Conservation (phyloP, 1,140 invertebrate genomes). For the Drosophila tristis region DNA sequence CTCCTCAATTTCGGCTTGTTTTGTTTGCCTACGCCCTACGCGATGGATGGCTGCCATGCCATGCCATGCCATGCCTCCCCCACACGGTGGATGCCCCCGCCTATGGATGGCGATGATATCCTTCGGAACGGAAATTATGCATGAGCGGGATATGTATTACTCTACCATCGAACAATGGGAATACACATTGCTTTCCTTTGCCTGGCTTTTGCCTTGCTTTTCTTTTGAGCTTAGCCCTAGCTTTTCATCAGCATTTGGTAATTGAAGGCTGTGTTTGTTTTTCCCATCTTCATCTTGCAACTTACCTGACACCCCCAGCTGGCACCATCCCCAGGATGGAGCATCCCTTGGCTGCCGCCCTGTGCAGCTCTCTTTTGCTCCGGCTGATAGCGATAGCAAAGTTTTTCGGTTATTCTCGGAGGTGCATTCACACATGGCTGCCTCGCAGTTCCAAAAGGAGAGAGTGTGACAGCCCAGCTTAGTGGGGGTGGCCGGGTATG, state of each 20-base stretch:
- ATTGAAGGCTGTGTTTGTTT: conserved; percentile 48
- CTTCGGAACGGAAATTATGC: conserved; percentile 75
- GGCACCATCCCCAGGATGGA: neutral
- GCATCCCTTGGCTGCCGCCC: neutral
- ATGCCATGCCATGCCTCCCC: neutral
- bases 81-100: neutral
- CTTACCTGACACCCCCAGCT: no score
- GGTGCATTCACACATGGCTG: conserved; percentile 77
- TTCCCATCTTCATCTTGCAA: neutral
- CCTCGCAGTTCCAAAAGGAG: conserved; percentile 35
- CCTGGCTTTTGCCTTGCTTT: neutral
- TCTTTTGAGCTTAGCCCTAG: conserved; percentile 38
- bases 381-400: conserved; percentile 59
- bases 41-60: neutral
- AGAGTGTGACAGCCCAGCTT: neutral
- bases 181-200: conserved; percentile 29
- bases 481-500: neutral
- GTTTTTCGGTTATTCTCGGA: conserved; percentile 66
- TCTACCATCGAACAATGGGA: conserved; percentile 57
- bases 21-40: conserved; percentile 53
- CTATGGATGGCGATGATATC: conserved; percentile 39
- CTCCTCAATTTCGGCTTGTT: conserved; percentile 37
- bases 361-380: neutral
- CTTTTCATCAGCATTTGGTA: conserved; percentile 68
- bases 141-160: conserved; percentile 71